Evolutionary conservation across 2,888 invertebrate genomes (phyloP).

Genomic region (Syritta pipiens): DNA sequence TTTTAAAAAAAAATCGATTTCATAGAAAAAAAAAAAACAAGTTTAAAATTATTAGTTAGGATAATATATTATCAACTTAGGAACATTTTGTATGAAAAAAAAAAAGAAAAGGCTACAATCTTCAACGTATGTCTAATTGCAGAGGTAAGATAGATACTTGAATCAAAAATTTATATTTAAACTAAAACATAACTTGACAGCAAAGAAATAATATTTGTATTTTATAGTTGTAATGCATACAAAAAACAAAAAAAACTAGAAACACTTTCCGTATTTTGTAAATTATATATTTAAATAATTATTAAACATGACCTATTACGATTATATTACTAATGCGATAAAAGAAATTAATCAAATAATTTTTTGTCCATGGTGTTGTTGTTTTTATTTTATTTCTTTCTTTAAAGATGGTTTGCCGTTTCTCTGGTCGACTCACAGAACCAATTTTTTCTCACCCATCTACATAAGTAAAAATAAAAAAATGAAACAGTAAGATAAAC

Average conservation of each 20-base stretch:
- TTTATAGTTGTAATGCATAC: slow-evolving; percentile 11
- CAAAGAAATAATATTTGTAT: slow-evolving; percentile 31
- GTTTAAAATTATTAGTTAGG: too few species aligned
- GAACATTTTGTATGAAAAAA: slow-evolving; percentile 34
- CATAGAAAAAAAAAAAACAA: too few species aligned
- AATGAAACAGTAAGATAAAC: slow-evolving; percentile 27
- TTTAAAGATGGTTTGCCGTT: slow-evolving; percentile 51
- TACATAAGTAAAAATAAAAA: not conserved
- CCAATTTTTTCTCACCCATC: slow-evolving; percentile 10
- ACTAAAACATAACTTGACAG: not conserved
- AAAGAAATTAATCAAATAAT: slow-evolving; percentile 25
- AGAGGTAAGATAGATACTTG: slow-evolving; percentile 43
- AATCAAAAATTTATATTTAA: slow-evolving; percentile 4
- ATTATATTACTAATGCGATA: slow-evolving; percentile 24
- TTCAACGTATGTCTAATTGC: slow-evolving; percentile 30
- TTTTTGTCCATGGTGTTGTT: slow-evolving; percentile 32
- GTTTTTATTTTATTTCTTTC: slow-evolving; percentile 57
- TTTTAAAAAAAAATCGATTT: too few species aligned
- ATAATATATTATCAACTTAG: slow-evolving; percentile 16
- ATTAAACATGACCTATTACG: slow-evolving; percentile 19
- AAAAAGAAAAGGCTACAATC: not conserved
- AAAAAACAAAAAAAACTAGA: not conserved
- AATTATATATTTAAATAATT: slow-evolving; percentile 31
- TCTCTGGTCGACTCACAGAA: slow-evolving; percentile 31
- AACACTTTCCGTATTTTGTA: slow-evolving; percentile 18